Base-by-base conservation (phyloP, 92 coral and sea anemone species). In the Muricea muricata region DNA sequence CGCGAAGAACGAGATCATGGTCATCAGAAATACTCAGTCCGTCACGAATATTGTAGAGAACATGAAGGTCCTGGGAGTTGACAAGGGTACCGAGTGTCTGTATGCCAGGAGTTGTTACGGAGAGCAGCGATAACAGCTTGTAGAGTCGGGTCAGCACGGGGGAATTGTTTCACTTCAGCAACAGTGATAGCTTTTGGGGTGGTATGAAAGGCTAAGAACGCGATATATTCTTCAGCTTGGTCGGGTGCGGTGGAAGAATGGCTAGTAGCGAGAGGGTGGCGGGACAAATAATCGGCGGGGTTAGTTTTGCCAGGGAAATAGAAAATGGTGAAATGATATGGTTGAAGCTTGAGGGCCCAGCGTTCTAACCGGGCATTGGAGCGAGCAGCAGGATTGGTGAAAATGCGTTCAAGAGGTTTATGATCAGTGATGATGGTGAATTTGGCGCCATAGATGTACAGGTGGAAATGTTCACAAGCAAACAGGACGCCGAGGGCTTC, bases 11-110 rank as follows among this genome's bases (percentile, higher is more conserved):
- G 26, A 88, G 39, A 35, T 73, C 80, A 21, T 23, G 32, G 55
- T 71, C 80, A 58, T 60, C 47, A 48, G 83, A 68, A 11, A 72
- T 79, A 5, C 82, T 89, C 25, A 89, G 88, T 34, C 84, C 85
- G 39, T 84, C 55, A 5, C 65, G 81, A 17, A 84, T 21, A 28
- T 73, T 73, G 82, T 74, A 28, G 48, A 55, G 74, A 55, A 58
- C 65, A 15, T 46, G 2, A 48, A 52, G 71, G 35, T 80, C 65
- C 15, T 75, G 60, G 26, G 1, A 2, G 60, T 52, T 52, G 60
- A 52, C 60, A 52, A 10, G 60, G 3, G 60, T 4, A 2, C 23
- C 60, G 2, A 25, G 21, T 18, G 60, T 52, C 24, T 23, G 5
- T 17, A 20, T 52, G 60, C 60, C 60, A 52, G 60, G 60, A 48